Evolutionary conservation across 2,113 vertebrate species (phyloP).

Genomic region (Ictidomys tridecemlineatus): DNA sequence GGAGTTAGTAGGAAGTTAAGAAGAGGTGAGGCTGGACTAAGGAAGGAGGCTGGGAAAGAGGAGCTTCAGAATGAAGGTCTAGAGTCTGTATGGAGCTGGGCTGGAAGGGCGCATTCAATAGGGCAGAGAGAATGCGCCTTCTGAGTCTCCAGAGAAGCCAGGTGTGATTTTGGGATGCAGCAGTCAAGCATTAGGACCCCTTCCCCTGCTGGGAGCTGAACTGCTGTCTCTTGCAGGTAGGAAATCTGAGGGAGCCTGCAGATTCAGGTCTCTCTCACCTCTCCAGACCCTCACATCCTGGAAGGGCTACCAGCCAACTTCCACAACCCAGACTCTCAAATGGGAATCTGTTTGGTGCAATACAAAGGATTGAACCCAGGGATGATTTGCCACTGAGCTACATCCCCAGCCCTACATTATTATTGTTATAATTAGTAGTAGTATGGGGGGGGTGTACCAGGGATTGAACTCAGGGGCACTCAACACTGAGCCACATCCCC

Average conservation of each 20-base stretch:
- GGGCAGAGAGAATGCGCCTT: not conserved
- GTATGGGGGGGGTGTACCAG: no score
- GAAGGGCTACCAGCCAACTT: not conserved
- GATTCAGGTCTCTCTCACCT: not conserved
- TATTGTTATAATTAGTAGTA: no score
- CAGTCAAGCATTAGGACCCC: not conserved
- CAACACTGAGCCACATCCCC: no score
- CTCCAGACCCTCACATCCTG: not conserved
- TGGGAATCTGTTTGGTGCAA: not conserved
- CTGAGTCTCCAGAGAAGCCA: not conserved
- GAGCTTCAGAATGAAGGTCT: not conserved
- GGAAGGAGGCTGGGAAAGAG: not conserved
- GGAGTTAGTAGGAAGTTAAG: not conserved
- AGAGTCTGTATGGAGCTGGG: not conserved
- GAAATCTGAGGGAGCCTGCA: not conserved
- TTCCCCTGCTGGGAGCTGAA: not conserved
- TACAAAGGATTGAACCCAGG: no score
- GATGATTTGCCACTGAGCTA: no score
- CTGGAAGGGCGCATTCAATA: not conserved
- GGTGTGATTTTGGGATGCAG: not conserved
- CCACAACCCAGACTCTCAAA: not conserved
- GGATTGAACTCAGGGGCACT: no score
- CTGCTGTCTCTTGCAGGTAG: not conserved
- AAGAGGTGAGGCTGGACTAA: not conserved
- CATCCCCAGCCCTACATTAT: no score